phyloP scores from a whole-genome alignment of 2,113 vertebrate species.

The Dasyurus viverrinus region DNA sequence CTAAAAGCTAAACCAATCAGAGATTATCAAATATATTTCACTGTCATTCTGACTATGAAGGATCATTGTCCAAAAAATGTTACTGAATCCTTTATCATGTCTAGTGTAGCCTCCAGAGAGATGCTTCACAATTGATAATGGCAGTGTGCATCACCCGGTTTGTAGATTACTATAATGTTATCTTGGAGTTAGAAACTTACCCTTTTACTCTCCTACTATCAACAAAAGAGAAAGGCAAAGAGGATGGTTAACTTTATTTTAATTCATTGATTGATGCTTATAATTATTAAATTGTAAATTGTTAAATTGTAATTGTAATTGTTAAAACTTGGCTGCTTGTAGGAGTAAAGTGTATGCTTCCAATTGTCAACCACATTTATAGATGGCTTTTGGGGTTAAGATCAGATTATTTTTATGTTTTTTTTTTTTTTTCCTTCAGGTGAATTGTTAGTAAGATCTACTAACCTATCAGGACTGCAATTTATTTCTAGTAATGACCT shows the following conservation, averaged over 20 bases:
- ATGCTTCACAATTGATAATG: background rate
- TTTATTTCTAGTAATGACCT: background rate
- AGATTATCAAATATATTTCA: background rate
- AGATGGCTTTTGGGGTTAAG: background rate
- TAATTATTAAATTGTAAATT: too few relatives aligned
- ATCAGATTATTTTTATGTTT: background rate
- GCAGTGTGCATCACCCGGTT: background rate
- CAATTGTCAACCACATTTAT: background rate
- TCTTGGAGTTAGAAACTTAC: background rate
- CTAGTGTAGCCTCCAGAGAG: background rate
- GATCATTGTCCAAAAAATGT: background rate
- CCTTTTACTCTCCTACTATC: background rate
- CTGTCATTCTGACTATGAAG: background rate
- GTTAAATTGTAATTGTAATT: too few relatives aligned
- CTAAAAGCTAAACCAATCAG: background rate
- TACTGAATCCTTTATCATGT: background rate
- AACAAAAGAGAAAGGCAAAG: background rate
- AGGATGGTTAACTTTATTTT: background rate
- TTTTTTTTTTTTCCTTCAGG: background rate
- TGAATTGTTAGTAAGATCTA: background rate
- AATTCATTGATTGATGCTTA: background rate
- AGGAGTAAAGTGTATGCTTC: background rate
- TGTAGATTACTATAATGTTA: background rate
- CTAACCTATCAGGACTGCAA: background rate
- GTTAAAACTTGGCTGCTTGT: background rate